Conservation (phyloP, 35 echinoderm and acorn worm species). For the Diadema setosum region DNA sequence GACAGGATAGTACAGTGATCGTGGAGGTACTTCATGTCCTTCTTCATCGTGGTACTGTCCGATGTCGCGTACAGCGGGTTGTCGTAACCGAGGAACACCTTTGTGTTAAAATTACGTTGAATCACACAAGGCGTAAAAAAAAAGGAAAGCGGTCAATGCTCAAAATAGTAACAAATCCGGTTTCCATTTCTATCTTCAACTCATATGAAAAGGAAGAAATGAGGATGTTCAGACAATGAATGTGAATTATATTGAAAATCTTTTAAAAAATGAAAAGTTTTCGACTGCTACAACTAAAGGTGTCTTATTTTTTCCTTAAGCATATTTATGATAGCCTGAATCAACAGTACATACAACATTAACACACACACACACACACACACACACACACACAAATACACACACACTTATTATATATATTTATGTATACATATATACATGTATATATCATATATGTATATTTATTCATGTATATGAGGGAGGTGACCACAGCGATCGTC, state of each 20-base stretch:
- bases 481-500: too few relatives aligned
- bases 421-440: too few relatives aligned
- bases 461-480: too few relatives aligned
- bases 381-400: too few relatives aligned
- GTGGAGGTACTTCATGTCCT: slow-evolving; percentile 60
- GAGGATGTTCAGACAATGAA: not conserved
- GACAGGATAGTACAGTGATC: slow-evolving; percentile 55
- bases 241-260: not conserved
- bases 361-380: too few relatives aligned
- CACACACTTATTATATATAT: too few relatives aligned
- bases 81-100: not conserved
- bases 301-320: too few relatives aligned
- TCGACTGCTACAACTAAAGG: too few relatives aligned
- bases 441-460: too few relatives aligned
- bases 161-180: not conserved
- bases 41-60: slow-evolving; percentile 20
- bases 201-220: not conserved
- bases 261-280: not conserved
- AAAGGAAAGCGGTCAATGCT: not conserved
- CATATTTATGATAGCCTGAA: too few relatives aligned
- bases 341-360: too few relatives aligned
- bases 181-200: not conserved
- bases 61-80: not conserved
- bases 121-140: not conserved
- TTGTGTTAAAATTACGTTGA: not conserved